A percentile compares a stretch with the other conserved stretches of the same genome.
Conservation (phyloP, 2,113 vertebrate species). For the Tringa solitaria region DNA sequence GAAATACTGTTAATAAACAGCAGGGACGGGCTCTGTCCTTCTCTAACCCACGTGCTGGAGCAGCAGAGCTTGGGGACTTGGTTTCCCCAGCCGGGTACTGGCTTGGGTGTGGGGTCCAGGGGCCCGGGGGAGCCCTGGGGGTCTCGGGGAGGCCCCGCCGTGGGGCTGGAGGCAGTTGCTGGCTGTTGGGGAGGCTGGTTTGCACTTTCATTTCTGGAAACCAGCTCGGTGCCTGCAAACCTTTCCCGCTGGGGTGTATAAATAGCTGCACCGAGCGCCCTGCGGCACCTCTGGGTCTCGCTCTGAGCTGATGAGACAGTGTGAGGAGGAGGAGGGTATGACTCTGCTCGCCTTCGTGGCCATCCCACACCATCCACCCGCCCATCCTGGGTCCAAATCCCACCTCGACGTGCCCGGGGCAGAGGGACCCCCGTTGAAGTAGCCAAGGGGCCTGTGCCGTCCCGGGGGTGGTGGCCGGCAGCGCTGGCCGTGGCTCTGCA, state of each 20-base stretch:
- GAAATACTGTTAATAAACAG: neutral
- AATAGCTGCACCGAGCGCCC: neutral
- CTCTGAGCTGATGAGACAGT: neutral
- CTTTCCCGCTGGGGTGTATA: neutral
- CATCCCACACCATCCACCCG: neutral
- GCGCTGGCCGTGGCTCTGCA: fast-evolving
- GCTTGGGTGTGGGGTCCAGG: neutral
- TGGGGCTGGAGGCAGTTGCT: neutral
- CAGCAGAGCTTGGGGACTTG: neutral
- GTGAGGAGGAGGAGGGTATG: neutral
- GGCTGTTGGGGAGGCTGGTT: neutral
- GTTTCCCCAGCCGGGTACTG: fast-evolving
- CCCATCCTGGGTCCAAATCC: neutral
- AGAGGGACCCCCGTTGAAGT: neutral
- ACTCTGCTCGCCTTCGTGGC: neutral
- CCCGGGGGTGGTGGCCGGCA: fast-evolving
- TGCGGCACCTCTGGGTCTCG: neutral
- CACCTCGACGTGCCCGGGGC: fast-evolving
- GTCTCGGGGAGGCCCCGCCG: neutral
- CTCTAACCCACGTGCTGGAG: fast-evolving
- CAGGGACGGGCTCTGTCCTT: neutral
- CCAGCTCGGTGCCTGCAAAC: neutral
- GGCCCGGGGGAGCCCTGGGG: neutral
- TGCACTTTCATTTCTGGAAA: neutral
- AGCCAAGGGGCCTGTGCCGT: neutral